Percentiles rank a stretch among this genome's conserved stretches.
Evolutionary conservation across 2,888 invertebrate genomes (phyloP).

Genomic region (Temnothorax unifasciatus): DNA sequence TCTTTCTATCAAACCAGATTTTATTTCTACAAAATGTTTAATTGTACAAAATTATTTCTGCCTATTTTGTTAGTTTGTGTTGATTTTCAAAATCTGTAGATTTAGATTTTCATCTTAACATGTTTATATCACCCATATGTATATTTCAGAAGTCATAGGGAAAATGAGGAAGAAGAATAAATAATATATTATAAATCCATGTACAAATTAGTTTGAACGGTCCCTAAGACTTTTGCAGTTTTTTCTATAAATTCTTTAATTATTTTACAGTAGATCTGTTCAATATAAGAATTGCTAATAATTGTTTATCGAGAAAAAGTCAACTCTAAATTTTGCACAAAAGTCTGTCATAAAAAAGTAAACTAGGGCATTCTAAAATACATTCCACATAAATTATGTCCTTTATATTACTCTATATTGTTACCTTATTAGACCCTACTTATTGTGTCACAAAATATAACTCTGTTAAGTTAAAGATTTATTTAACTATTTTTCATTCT

Average conservation of each 20-base stretch:
- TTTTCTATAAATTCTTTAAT: background rate
- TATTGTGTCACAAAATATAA: background rate
- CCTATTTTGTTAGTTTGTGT: background rate
- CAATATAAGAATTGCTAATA: background rate
- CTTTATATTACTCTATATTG: background rate
- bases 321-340: background rate
- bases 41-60: too few species aligned
- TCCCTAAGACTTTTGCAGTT: background rate
- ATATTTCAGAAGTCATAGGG: background rate
- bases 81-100: background rate
- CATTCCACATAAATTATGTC: background rate
- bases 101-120: background rate
- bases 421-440: background rate
- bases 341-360: background rate
- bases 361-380: background rate
- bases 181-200: background rate
- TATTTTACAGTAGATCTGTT: background rate
- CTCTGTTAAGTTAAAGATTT: background rate
- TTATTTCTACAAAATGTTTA: background rate
- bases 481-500: slow-evolving; percentile 6
- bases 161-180: background rate
- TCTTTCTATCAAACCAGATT: background rate
- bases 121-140: background rate
- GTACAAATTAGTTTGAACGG: background rate
- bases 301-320: background rate